These are phyloP conservation scores for Stercorarius parasiticus DNA, from an alignment of 2,113 vertebrate species.

Conservation along the genomic window DNA sequence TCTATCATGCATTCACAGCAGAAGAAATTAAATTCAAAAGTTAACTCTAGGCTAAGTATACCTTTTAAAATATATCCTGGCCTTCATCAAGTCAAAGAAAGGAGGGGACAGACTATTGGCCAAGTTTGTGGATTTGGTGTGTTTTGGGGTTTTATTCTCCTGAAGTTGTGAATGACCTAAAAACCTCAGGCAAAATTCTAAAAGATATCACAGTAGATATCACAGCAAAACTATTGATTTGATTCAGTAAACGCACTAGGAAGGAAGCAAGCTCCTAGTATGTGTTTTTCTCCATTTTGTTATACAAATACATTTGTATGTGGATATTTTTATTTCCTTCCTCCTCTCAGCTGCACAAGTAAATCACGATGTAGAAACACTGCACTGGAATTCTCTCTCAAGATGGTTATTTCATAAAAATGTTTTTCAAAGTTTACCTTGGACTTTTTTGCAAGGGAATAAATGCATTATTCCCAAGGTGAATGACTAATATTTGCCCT, in stretches of 20 bases:
- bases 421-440: background rate
- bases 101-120: background rate
- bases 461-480: background rate
- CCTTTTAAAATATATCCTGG: slow-evolving; percentile 32
- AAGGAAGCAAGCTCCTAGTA: background rate
- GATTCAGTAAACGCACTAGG: background rate
- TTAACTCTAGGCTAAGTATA: slow-evolving; percentile 4
- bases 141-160: background rate
- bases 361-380: background rate
- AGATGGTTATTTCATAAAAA: background rate
- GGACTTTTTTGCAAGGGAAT: background rate
- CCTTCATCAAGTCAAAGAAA: background rate
- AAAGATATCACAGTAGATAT: background rate
- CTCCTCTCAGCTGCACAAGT: background rate
- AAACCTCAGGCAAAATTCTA: slow-evolving; percentile 15
- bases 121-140: background rate
- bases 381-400: background rate
- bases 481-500: background rate
- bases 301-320: background rate
- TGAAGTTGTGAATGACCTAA: background rate
- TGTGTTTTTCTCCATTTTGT: background rate
- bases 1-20: background rate
- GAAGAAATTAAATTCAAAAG: slow-evolving; percentile 32
- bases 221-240: background rate
- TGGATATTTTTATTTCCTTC: background rate